Evolutionary conservation across 2,797 vertebrate genomes (phyloP), one percentile per base, ranked within the genome.

Genomic region (Takifugu rubripes): DNA sequence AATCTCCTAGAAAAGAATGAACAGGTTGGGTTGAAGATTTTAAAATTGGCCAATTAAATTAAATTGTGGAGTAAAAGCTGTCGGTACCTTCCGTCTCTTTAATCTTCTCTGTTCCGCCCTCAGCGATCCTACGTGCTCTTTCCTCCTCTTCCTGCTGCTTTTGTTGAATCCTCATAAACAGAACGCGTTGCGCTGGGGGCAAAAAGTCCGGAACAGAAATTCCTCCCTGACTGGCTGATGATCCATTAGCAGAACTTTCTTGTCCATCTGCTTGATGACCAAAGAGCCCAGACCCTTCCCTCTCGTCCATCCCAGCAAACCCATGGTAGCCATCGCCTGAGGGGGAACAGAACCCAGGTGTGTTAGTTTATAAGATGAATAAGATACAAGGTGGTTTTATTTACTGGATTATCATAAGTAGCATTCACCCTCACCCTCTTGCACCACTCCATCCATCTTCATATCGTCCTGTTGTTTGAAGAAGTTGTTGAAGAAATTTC

Each of bases 61-160:
- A 21, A 21, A 21, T 21, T 21, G 21, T 21, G 21, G 21, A 21
- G 21, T 21, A 21, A 21, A 49, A 14, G 36, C 26, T 3, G 52
- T 5, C 12, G 25, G 1, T 86, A 94, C 96, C 96, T 92, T 98
- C 96, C 56, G 91, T 88, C 3, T 92, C 91, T 72, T 87, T 59
- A 5, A 54, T 83, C 67, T 79, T 90, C 48, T 91, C 90, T 0
- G 74, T 43, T 16, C 82, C 91, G 69, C 94, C 91, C 77, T 95
- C 94, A 0, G 93, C 93, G 57, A 94, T 87, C 54, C 94, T 89
- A 63, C 93, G 92, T 3, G 94, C 95, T 68, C 93, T 72, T 70
- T 98, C 94, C 78, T 96, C 95, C 27, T 96, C 95, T 72, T 98
- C 95, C 64, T 97, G 95, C 83, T 98, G 95, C 71, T 98, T 98